Conservation (phyloP, 2,888 invertebrate genomes). For the Rhorus exstirpatorius region DNA sequence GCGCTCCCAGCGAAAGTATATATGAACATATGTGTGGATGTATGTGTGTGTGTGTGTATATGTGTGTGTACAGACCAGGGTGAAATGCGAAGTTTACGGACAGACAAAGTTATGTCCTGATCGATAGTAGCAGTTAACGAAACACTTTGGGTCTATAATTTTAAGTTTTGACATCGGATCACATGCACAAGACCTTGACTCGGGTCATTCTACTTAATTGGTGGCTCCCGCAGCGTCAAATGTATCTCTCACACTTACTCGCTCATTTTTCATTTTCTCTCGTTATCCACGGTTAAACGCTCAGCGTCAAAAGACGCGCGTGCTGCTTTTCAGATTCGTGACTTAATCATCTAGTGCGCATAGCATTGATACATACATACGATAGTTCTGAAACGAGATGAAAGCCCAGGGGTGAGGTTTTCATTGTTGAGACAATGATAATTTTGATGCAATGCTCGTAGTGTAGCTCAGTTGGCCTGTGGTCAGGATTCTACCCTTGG, state of each 20-base stretch:
- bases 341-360: conserved; percentile 14
- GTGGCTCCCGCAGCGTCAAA: conserved; percentile 65
- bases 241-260: conserved; percentile 52
- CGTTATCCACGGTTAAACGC: conserved; percentile 12
- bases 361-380: not conserved
- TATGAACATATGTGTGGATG: conserved; percentile 1
- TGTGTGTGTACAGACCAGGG: not conserved
- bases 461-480: too few species aligned
- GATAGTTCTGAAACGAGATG: not conserved
- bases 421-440: too few species aligned
- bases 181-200: conserved; percentile 52
- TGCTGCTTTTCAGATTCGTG: conserved; percentile 36
- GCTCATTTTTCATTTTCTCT: conserved; percentile 27
- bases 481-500: too few species aligned
- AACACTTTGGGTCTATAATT: conserved; percentile 74
- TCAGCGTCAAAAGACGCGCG: conserved; percentile 55
- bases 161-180: conserved; percentile 59
- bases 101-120: conserved; percentile 70
- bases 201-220: conserved; percentile 74
- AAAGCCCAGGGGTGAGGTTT: too few species aligned
- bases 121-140: conserved; percentile 72
- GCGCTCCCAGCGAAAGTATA: conserved; percentile 77
- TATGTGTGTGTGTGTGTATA: too few species aligned
- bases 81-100: conserved; percentile 36
- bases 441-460: too few species aligned